Conservation (phyloP, 2,113 vertebrate species). For the Capreolus pygargus region DNA sequence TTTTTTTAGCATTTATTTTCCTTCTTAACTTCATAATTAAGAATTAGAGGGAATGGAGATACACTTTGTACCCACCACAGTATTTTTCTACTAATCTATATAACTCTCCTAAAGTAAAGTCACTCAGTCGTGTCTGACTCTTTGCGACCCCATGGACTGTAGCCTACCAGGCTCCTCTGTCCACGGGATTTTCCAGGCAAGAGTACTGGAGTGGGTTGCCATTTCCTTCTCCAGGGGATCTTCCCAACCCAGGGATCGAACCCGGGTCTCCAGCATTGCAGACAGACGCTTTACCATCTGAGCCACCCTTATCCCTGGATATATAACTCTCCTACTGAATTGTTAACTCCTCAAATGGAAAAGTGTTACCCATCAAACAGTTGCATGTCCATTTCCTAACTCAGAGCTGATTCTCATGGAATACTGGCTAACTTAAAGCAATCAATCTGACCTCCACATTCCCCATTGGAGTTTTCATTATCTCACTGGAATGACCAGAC, state of each 20-base stretch:
- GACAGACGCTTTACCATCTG: no score
- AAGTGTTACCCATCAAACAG: background rate
- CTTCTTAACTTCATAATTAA: background rate
- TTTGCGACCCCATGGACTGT: no score
- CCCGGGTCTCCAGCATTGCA: no score
- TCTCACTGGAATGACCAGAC: background rate
- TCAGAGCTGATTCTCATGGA: background rate
- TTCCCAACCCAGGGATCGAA: no score
- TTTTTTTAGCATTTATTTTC: background rate
- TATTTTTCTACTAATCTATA: background rate
- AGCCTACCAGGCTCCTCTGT: no score
- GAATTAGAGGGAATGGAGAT: background rate
- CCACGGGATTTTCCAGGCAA: no score
- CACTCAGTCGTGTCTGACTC: no score
- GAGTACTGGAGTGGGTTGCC: no score
- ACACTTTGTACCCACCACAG: background rate
- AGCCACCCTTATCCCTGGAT: no score
- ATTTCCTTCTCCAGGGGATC: no score
- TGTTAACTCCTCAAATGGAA: background rate
- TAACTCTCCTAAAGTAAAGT: background rate
- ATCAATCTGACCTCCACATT: background rate
- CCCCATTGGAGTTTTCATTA: background rate
- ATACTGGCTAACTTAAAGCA: background rate
- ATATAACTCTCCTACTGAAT: background rate
- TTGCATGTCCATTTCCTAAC: background rate